Conservation (phyloP, 1,140 invertebrate species). For the Heliothis virescens region DNA sequence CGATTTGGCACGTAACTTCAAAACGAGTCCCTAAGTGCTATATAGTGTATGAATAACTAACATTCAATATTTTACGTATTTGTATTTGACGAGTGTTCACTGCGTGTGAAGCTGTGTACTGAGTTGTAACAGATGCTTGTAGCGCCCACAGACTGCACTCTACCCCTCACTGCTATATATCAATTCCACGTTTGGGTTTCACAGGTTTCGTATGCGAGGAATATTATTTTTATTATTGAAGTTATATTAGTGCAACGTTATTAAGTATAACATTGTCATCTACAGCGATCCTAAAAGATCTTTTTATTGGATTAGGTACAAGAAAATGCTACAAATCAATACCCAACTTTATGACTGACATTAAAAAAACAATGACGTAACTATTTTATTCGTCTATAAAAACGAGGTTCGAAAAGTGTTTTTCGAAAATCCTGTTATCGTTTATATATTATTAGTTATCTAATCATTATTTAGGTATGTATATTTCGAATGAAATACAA, state of each 20-base stretch:
- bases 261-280: conserved; percentile 12
- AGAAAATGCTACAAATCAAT: conserved; percentile 46
- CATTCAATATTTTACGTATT: conserved; percentile 62
- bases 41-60: conserved; percentile 58
- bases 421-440: conserved; percentile 56
- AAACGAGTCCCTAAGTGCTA: conserved; percentile 52
- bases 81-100: conserved; percentile 49
- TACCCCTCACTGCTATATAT: conserved; percentile 23
- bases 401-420: conserved; percentile 56
- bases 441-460: conserved; percentile 55
- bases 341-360: conserved; percentile 40
- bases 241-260: not conserved
- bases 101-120: conserved; percentile 38
- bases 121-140: conserved; percentile 43
- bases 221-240: conserved; percentile 18
- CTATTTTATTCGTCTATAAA: conserved; percentile 48
- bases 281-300: conserved; percentile 39
- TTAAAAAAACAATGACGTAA: conserved; percentile 40
- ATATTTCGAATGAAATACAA: conserved; percentile 56
- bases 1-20: conserved; percentile 56
- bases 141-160: not conserved
- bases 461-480: conserved; percentile 58
- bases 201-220: conserved; percentile 18
- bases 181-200: conserved; percentile 38
- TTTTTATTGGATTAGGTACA: conserved; percentile 33